These are phyloP conservation scores for Lagria hirta DNA, from an alignment of 2,888 invertebrate species.

Conservation along the genomic window DNA sequence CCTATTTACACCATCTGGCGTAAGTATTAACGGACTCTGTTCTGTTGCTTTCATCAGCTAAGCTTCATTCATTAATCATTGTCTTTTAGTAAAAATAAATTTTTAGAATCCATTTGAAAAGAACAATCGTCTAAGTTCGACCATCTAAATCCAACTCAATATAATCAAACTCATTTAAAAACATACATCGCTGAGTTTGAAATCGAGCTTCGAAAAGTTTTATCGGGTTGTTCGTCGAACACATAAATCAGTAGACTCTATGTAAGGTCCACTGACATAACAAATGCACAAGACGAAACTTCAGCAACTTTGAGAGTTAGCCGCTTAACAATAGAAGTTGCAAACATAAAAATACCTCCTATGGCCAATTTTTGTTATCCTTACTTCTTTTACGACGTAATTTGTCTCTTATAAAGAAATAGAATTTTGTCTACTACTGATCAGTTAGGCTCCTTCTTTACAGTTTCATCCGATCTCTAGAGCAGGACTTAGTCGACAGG, in stretches of 20 bases:
- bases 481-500: constrained; percentile 46
- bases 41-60: constrained; percentile 18
- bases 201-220: constrained; percentile 46
- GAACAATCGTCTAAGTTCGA: constrained; percentile 5
- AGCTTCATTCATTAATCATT: constrained; percentile 16
- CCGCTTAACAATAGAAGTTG: too few relatives aligned
- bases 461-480: constrained; percentile 47
- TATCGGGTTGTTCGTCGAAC: constrained; percentile 46
- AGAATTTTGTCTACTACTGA: constrained; percentile 10
- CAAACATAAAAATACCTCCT: constrained; percentile 38
- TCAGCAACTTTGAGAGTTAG: constrained; percentile 36
- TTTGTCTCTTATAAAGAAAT: constrained; percentile 16
- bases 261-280: constrained; percentile 51
- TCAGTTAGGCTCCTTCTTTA: constrained; percentile 37
- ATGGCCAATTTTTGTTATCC: constrained; percentile 30
- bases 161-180: constrained; percentile 41
- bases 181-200: constrained; percentile 40
- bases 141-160: constrained; percentile 18
- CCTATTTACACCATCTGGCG: constrained; percentile 30
- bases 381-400: constrained; percentile 8
- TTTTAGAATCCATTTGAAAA: constrained; percentile 10
- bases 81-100: constrained; percentile 1
- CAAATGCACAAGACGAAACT: constrained; percentile 51
- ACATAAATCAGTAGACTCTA: constrained; percentile 47
- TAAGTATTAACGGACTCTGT: constrained; percentile 10